A percentile compares a stretch with the other conserved stretches of the same genome.
phyloP scores from a whole-genome alignment of 23 tunicate species.

The Trididemnum miniatum region DNA sequence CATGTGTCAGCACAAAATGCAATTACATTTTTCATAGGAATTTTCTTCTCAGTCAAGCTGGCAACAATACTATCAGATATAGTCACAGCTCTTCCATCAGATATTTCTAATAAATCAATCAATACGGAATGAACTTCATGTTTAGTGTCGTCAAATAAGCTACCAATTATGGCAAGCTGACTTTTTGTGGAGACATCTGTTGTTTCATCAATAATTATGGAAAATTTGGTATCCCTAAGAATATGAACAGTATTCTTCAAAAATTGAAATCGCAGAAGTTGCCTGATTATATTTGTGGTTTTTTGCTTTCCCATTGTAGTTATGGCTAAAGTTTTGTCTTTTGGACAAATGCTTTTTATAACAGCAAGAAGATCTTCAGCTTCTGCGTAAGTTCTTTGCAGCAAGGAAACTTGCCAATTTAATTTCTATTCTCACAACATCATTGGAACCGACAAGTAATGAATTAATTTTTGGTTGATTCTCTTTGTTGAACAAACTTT shows the following conservation, averaged over 20 bases:
- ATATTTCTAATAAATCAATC: constrained; percentile 11
- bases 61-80: background rate
- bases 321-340: background rate
- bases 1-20: constrained; percentile 1
- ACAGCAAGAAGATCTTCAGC: background rate
- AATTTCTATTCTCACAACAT: background rate
- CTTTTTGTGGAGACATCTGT: constrained; percentile 9
- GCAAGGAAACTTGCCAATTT: background rate
- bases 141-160: background rate
- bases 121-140: background rate
- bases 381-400: background rate
- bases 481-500: too few relatives aligned
- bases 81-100: background rate
- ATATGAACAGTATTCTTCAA: background rate
- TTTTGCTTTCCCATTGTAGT: constrained; percentile 7
- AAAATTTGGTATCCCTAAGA: background rate
- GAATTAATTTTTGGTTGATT: too few relatives aligned
- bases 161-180: constrained; percentile 7
- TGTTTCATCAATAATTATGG: background rate
- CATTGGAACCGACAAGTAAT: too few relatives aligned
- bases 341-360: background rate
- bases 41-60: background rate
- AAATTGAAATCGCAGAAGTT: background rate
- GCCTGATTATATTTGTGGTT: constrained; percentile 2
- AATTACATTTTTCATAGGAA: background rate